Evolutionary conservation across 2,888 invertebrate species (phyloP), one percentile per base, ranked within the genome.

Genomic region (Creontiades dilutus): DNA sequence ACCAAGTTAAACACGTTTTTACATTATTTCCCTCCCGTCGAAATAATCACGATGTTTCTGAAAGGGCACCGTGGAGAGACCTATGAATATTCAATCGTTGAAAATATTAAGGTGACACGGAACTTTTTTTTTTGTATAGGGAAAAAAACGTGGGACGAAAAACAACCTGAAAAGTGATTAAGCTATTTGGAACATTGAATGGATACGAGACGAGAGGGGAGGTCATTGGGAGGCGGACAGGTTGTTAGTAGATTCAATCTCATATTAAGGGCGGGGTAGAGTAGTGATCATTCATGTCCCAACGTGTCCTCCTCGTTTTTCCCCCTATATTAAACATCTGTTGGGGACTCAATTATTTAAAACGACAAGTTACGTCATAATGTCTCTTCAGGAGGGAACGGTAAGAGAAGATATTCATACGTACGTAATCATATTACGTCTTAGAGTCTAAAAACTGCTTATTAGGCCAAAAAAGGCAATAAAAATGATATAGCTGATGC

Each of bases 1-100:
- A 68, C 68, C 23, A 68, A 68, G 68, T 68, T 68, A 68, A 68
- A 68, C 68, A 23, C 68, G 23, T 68, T 68, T 68, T 68, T 23
- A 68, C 68, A 68, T 68, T 68, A 68, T 68, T 68, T 7, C 68
- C 23, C 68, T 37, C 23, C 19, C 68, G 27, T 68, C 68, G 68
- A 23, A 68, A 68, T 68, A 68, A 68, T 23, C 19, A 19, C 68
- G 68, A 19, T 68, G 68, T 23, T 23, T 19, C n/a, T 23, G 27
- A 23, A 61, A 68, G 68, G 68, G 19, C 14, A 52, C 23, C 11
- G 68, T 19, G 27, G 68, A 68, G 68, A 23, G 23, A 11, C 23
- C 27, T 68, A 68, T 68, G 68, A 19, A 68, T 68, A 68, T 68
- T 68, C 68, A 68, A 68, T 68, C 68, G 23, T 23, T 12, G 27